Evolutionary conservation across 2,888 invertebrate genomes (phyloP).

Genomic region (Nematopogon swammerdamellus): DNA sequence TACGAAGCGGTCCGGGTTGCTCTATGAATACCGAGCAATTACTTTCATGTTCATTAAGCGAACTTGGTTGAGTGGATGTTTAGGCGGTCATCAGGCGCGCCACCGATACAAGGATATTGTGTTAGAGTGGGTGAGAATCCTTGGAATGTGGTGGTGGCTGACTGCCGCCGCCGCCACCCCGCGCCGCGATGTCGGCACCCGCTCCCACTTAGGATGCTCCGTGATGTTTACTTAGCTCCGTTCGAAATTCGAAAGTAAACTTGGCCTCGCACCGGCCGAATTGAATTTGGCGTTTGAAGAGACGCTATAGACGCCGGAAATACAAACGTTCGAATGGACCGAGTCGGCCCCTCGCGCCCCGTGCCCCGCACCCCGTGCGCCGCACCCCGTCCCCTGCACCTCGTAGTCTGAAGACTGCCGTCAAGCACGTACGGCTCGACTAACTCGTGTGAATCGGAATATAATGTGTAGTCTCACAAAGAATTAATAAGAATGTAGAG

Average conservation of each 20-base stretch:
- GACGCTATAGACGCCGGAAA: not conserved
- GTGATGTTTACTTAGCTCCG: not conserved
- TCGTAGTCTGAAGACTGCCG: too few species aligned
- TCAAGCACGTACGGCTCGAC: too few species aligned
- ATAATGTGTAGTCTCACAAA: too few species aligned
- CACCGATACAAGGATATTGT: not conserved
- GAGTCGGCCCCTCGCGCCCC: too few species aligned
- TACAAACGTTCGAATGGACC: too few species aligned
- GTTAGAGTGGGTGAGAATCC: too few species aligned
- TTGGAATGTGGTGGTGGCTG: too few species aligned
- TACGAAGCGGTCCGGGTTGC: not conserved
- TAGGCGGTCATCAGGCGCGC: not conserved
- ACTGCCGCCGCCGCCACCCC: not conserved
- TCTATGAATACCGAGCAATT: not conserved
- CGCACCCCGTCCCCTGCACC: too few species aligned
- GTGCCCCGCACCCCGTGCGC: too few species aligned
- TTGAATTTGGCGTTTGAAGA: not conserved
- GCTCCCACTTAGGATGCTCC: not conserved
- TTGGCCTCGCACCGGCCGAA: not conserved
- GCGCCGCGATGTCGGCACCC: not conserved
- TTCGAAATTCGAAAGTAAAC: not conserved
- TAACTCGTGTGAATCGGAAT: too few species aligned
- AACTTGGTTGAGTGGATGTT: not conserved
- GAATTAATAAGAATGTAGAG: too few species aligned
- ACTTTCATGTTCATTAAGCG: not conserved